phyloP scores from a whole-genome alignment of 1,140 invertebrate genomes.

The Stratiolaelaps scimitus region DNA sequence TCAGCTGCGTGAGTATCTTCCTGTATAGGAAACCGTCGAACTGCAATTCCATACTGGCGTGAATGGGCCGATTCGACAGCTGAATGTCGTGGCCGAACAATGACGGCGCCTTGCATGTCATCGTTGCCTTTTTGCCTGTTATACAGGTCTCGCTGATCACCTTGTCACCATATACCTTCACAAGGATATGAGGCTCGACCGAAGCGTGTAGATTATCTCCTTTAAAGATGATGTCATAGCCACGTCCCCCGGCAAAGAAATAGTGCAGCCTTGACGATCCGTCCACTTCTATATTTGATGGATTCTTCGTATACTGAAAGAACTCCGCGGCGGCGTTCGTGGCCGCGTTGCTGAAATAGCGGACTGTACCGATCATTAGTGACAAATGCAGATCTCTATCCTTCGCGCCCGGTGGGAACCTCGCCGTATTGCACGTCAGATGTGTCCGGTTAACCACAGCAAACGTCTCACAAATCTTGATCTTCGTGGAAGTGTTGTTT shows the following conservation, averaged over 20 bases:
- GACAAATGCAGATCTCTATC: too few relatives aligned
- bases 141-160: neutral
- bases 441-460: too few relatives aligned
- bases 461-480: too few relatives aligned
- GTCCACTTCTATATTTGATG: too few relatives aligned
- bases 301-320: too few relatives aligned
- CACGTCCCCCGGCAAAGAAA: neutral
- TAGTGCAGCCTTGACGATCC: too few relatives aligned
- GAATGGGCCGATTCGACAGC: neutral
- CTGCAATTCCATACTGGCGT: neutral
- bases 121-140: slow-evolving; percentile 22
- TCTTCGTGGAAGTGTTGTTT: too few relatives aligned
- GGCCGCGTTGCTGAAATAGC: too few relatives aligned
- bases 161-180: slow-evolving; percentile 29
- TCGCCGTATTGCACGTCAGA: too few relatives aligned
- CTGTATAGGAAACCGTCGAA: neutral
- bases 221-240: slow-evolving; percentile 18
- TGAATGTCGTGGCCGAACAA: neutral
- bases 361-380: too few relatives aligned
- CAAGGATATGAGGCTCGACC: slow-evolving; percentile 23
- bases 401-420: too few relatives aligned
- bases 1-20: slow-evolving; percentile 21
- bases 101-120: slow-evolving; percentile 10
- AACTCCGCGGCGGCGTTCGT: too few relatives aligned
- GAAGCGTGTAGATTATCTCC: slow-evolving; percentile 37